phyloP scores from a whole-genome alignment of 2,888 invertebrate genomes.

The Drosophila neotestacea region DNA sequence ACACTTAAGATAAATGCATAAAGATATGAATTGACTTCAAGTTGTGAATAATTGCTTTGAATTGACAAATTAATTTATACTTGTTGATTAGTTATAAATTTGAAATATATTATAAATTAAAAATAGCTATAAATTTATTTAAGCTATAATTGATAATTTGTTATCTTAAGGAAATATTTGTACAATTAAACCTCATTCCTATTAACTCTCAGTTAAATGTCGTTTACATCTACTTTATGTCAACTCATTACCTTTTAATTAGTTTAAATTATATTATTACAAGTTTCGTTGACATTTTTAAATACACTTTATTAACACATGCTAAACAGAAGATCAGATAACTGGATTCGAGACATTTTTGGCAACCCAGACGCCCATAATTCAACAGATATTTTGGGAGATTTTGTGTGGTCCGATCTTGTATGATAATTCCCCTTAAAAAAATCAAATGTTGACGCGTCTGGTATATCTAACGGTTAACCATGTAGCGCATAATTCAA shows the following conservation, averaged over 20 bases:
- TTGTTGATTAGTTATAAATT: neutral
- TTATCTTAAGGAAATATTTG: no score
- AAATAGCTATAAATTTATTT: no score
- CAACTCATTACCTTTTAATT: slow-evolving; percentile 3
- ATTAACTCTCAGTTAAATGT: neutral
- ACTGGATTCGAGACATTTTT: slow-evolving; percentile 41
- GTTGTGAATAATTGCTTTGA: slow-evolving; percentile 7
- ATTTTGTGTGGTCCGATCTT: slow-evolving; percentile 52
- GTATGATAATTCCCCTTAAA: slow-evolving; percentile 33
- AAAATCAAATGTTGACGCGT: slow-evolving; percentile 9
- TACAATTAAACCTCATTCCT: no score
- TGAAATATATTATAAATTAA: no score
- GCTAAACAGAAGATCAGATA: slow-evolving; percentile 26
- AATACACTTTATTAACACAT: slow-evolving; percentile 46
- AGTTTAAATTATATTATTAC: slow-evolving; percentile 18
- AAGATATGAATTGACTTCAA: slow-evolving; percentile 12
- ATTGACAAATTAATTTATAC: neutral
- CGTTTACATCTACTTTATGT: neutral
- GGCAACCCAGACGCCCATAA: slow-evolving; percentile 35
- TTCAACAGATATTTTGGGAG: slow-evolving; percentile 25
- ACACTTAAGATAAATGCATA: neutral
- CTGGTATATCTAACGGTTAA: slow-evolving; percentile 59
- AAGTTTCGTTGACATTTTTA: slow-evolving; percentile 19
- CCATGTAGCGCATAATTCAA: slow-evolving; percentile 72
- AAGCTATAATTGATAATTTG: no score